Conservation (phyloP, 2,797 vertebrate species). For the Eidolon dupreanum region DNA sequence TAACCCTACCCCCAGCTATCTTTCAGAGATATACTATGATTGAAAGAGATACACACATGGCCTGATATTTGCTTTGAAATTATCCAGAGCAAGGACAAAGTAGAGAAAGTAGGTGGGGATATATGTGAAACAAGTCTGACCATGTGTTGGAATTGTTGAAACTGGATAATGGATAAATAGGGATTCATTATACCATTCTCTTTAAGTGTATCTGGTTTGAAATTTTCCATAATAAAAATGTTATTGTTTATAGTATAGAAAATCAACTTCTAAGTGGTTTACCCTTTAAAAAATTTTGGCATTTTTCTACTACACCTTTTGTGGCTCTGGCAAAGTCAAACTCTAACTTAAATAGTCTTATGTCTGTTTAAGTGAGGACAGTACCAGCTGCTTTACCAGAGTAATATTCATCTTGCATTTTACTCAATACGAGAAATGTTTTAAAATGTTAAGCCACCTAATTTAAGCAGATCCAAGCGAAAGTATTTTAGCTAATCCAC, state of each 20-base stretch:
- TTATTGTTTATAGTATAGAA: background rate
- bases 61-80: slow-evolving; percentile 40
- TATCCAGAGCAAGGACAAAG: background rate
- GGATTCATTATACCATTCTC: background rate
- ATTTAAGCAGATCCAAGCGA: slow-evolving; percentile 35
- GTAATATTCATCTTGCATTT: background rate
- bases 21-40: background rate
- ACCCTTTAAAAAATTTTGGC: background rate
- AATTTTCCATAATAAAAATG: background rate
- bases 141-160: background rate
- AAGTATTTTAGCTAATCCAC: slow-evolving; percentile 47
- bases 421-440: slow-evolving; percentile 15
- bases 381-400: background rate
- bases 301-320: background rate
- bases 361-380: background rate
- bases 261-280: slow-evolving; percentile 29
- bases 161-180: background rate
- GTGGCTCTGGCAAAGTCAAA: slow-evolving; percentile 25
- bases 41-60: background rate
- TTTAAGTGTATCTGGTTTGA: background rate
- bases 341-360: background rate
- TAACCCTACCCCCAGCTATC: background rate
- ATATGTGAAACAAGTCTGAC: background rate
- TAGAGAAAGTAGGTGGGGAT: background rate
- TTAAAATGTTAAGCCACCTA: slow-evolving; percentile 50